A percentile compares a stretch with the other conserved stretches of the same genome.
Conservation (phyloP, 2,113 vertebrate genomes). For the Vimba vimba region DNA sequence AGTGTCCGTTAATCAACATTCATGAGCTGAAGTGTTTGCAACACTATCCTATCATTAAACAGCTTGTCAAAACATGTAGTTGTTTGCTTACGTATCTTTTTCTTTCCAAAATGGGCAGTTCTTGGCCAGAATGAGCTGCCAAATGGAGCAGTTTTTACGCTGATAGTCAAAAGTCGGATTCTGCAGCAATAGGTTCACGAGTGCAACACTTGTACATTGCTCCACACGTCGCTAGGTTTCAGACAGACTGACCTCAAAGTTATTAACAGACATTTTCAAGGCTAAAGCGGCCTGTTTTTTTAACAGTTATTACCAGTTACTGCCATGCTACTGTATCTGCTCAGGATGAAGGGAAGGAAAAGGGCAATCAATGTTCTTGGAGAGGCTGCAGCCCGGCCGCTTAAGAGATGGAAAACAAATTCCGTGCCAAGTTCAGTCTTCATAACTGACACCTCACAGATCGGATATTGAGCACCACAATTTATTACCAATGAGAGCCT, state of each 20-base stretch:
- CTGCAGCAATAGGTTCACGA: neutral
- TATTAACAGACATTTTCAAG: constrained; percentile 18
- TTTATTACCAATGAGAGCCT: constrained; percentile 67
- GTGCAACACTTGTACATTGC: neutral
- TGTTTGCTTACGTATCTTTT: neutral
- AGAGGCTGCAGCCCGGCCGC: constrained; percentile 56
- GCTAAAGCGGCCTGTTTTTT: constrained; percentile 36
- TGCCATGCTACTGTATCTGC: constrained; percentile 55
- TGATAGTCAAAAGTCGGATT: neutral
- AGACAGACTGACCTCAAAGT: constrained; percentile 46
- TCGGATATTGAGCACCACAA: constrained; percentile 70
- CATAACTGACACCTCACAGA: constrained; percentile 72
- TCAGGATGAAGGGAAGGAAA: constrained; percentile 62
- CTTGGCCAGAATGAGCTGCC: neutral
- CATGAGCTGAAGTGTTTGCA: neutral
- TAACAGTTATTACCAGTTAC: constrained; percentile 38
- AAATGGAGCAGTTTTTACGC: neutral
- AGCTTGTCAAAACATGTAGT: neutral
- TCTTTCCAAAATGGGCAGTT: neutral
- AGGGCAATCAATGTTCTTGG: constrained; percentile 72
- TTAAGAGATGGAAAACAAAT: constrained; percentile 77
- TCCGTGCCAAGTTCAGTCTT: constrained; percentile 72
- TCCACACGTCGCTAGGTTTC: neutral
- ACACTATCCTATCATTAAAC: neutral
- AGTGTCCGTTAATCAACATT: neutral